Base-by-base conservation (phyloP, 92 coral and sea anemone species). In the Actinostola sp. region DNA sequence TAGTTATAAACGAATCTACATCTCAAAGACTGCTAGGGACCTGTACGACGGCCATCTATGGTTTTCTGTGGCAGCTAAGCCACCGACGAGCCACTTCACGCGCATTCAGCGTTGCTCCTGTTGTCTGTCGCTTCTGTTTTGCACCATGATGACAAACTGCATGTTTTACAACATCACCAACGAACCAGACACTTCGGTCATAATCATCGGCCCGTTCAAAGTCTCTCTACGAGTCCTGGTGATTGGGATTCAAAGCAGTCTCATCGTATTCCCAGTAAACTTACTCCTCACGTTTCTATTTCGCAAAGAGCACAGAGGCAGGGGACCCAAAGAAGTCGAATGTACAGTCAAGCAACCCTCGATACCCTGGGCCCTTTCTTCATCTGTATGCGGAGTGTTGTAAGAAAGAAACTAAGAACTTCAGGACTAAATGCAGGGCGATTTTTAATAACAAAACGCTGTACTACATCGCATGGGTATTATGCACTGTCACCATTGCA, bases 91-190 rank as follows among this genome's bases (percentile, higher is more conserved):
- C 44, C 77, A 66, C 38, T 93, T 93, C 32, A 83, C 97, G 13
- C 97, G 97, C 12, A 91, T 93, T 8, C 97, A 93, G 67, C 89
- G 97, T 12, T 77, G 84, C 4, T 90, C 96, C 15, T 93, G 96
- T 48, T 88, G 93, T 52, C 32, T 93, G 63, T 93, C 96, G 21
- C 76, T 93, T 84, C 67, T 93, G 4, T 90, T 88, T 45, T 83
- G 91, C 31, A 84, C 93, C 26, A 93, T 93, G 97, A 89, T 93
- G 62, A 45, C 96, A 41, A 93, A 86, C 63, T 96, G 97, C 16
- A 93, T 93, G 97, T 93, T 93, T 44, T 93, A 93, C 65, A 88
- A 90, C 82, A 54, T 77, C 32, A 76, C 73, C 16, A 75, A 63
- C 30, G 72, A 50, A 13, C 77, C 89, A 16, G 85, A 85, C 64